A percentile compares a stretch with the other conserved stretches of the same genome.
These are phyloP conservation scores for Hiodon alosoides DNA, from an alignment of 2,113 vertebrate genomes.

Conservation along the genomic window DNA sequence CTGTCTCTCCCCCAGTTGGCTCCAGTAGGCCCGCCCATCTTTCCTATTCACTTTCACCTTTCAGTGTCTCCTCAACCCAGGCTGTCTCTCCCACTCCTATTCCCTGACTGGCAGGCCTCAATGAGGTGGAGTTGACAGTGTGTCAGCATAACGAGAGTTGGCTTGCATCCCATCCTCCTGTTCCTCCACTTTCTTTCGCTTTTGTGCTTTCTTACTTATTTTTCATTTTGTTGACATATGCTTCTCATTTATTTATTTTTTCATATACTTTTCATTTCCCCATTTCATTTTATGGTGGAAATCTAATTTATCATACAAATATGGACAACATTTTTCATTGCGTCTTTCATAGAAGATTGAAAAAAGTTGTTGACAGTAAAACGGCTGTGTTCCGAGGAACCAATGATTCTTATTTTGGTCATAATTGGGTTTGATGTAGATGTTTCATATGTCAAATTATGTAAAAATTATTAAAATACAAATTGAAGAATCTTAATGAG, in stretches of 20 bases:
- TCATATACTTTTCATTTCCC: neutral
- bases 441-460: too few species aligned
- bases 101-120: slow-evolving; percentile 38
- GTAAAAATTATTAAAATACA: too few species aligned
- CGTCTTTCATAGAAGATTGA: too few species aligned
- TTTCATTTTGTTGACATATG: neutral
- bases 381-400: too few species aligned
- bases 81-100: slow-evolving; percentile 34
- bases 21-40: slow-evolving; percentile 56
- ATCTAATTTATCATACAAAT: neutral
- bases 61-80: slow-evolving; percentile 51
- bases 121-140: slow-evolving; percentile 54
- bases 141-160: slow-evolving; percentile 49
- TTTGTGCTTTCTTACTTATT: neutral
- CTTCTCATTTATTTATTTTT: slow-evolving; percentile 4
- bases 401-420: too few species aligned
- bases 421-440: too few species aligned
- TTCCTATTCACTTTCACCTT: slow-evolving; percentile 56
- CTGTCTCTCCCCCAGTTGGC: slow-evolving; percentile 60
- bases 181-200: neutral
- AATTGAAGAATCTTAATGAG: too few species aligned
- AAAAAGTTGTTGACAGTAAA: too few species aligned
- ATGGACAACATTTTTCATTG: too few species aligned
- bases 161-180: neutral
- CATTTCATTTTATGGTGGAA: neutral